These are phyloP conservation scores for Epinephelus fuscoguttatus DNA, from an alignment of 2,113 vertebrate genomes.

Conservation along the genomic window DNA sequence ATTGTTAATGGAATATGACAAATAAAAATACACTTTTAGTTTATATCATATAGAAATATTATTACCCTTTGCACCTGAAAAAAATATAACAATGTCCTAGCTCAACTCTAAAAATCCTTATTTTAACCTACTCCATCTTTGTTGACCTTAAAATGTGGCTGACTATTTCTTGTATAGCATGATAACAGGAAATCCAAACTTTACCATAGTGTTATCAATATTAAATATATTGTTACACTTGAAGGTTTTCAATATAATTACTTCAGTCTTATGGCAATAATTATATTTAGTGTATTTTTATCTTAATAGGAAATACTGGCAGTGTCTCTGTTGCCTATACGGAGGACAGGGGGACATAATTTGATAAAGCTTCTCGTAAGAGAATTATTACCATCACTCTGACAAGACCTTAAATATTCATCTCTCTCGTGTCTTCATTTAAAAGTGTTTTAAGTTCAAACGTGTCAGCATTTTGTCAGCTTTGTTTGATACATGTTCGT, in stretches of 20 bases:
- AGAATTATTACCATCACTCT: neutral
- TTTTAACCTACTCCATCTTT: neutral
- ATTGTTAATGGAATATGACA: too few relatives aligned
- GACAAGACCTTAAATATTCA: neutral
- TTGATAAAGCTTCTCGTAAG: neutral
- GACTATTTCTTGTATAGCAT: too few relatives aligned
- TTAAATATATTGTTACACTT: neutral
- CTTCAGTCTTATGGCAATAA: neutral
- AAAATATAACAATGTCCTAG: too few relatives aligned
- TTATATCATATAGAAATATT: too few relatives aligned
- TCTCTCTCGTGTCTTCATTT: neutral
- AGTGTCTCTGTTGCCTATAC: neutral
- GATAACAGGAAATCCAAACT: neutral
- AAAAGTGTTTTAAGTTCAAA: too few relatives aligned
- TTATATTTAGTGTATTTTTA: neutral
- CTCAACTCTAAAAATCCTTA: too few relatives aligned
- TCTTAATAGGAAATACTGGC: neutral
- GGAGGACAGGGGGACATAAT: neutral
- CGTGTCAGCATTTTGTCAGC: neutral
- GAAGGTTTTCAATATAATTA: neutral
- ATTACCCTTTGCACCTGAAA: too few relatives aligned
- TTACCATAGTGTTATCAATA: neutral
- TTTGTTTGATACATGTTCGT: slow-evolving; percentile 22
- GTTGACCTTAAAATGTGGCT: neutral
- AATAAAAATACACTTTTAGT: too few relatives aligned